A percentile compares a stretch with the other conserved stretches of the same genome.
phyloP scores from a whole-genome alignment of 2,797 vertebrate species.

The Menidia menidia region DNA sequence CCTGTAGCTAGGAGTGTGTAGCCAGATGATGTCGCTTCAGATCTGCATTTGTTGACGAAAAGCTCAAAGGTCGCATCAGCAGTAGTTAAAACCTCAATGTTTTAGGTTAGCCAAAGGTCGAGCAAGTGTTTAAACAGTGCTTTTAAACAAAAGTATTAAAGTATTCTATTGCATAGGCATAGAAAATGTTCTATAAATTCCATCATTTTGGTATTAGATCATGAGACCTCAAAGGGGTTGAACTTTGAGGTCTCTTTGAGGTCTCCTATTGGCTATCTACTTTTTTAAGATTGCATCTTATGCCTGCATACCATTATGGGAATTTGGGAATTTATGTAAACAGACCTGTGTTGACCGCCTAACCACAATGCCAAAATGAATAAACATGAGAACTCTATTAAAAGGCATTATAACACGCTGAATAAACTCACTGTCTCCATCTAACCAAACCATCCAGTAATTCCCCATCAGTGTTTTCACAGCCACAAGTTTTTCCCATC shows the following conservation, averaged over 20 bases:
- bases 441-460: slow-evolving; percentile 13
- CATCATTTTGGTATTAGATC: slow-evolving; percentile 20
- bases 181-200: slow-evolving; percentile 19
- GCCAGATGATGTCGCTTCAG: slow-evolving; percentile 55
- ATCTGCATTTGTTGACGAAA: slow-evolving; percentile 38
- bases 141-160: slow-evolving; percentile 11
- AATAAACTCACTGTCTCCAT: slow-evolving; percentile 27
- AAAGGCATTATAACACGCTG: slow-evolving; percentile 25
- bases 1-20: slow-evolving; percentile 25
- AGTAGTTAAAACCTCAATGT: slow-evolving; percentile 41
- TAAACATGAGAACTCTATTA: slow-evolving; percentile 53
- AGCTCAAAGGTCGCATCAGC: slow-evolving; percentile 60
- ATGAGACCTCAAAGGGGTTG: slow-evolving; percentile 33
- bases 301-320: slow-evolving; percentile 54
- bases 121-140: slow-evolving; percentile 32
- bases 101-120: slow-evolving; percentile 46
- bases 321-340: slow-evolving; percentile 66
- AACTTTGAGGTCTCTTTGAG: slow-evolving; percentile 38
- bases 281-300: slow-evolving; percentile 49
- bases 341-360: slow-evolving; percentile 61
- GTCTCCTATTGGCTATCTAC: no score
- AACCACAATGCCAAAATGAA: slow-evolving; percentile 62
- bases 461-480: slow-evolving; percentile 32
- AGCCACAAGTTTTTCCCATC: slow-evolving; percentile 28
- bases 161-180: not conserved